phyloP scores from a whole-genome alignment of 2,797 vertebrate species.

The Enteromius unitaeniatus region DNA sequence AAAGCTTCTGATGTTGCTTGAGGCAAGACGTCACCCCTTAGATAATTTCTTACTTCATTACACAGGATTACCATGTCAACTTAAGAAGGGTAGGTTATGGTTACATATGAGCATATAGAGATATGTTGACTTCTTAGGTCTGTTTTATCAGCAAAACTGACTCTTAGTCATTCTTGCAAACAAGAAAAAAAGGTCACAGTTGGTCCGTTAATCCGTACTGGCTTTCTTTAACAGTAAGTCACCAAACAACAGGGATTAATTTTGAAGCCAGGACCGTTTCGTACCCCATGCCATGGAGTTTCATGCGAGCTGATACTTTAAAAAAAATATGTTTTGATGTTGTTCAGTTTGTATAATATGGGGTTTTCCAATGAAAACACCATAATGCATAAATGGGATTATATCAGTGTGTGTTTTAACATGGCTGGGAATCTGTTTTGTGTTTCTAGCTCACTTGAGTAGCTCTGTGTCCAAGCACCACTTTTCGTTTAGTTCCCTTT shows the following conservation, averaged over 20 bases:
- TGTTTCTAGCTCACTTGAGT: not conserved
- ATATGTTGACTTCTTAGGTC: slow-evolving; percentile 50
- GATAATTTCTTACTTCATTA: slow-evolving; percentile 71
- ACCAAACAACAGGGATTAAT: slow-evolving; percentile 62
- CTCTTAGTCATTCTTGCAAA: slow-evolving; percentile 50
- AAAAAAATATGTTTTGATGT: slow-evolving; percentile 14
- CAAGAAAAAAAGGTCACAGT: slow-evolving; percentile 57
- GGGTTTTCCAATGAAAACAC: not conserved
- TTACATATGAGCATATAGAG: slow-evolving; percentile 53
- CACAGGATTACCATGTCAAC: slow-evolving; percentile 72
- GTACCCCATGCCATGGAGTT: slow-evolving; percentile 51
- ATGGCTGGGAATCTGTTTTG: not conserved
- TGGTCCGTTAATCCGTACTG: slow-evolving; percentile 60
- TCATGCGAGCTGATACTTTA: slow-evolving; percentile 52
- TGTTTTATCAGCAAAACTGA: slow-evolving; percentile 54
- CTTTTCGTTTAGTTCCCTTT: not conserved
- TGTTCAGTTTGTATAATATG: slow-evolving; percentile 16
- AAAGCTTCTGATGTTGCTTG: slow-evolving; percentile 73
- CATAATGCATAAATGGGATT: not conserved
- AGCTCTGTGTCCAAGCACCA: not conserved
- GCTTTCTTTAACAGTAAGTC: slow-evolving; percentile 61
- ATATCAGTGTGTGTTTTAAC: slow-evolving; percentile 7
- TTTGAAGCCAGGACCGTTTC: slow-evolving; percentile 53
- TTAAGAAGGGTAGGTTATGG: slow-evolving; percentile 61
- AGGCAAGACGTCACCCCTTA: slow-evolving; percentile 69